A percentile compares a stretch with the other conserved stretches of the same genome.
These are phyloP conservation scores for Halichoeres trimaculatus DNA, from an alignment of 2,113 vertebrate genomes.

Conservation along the genomic window DNA sequence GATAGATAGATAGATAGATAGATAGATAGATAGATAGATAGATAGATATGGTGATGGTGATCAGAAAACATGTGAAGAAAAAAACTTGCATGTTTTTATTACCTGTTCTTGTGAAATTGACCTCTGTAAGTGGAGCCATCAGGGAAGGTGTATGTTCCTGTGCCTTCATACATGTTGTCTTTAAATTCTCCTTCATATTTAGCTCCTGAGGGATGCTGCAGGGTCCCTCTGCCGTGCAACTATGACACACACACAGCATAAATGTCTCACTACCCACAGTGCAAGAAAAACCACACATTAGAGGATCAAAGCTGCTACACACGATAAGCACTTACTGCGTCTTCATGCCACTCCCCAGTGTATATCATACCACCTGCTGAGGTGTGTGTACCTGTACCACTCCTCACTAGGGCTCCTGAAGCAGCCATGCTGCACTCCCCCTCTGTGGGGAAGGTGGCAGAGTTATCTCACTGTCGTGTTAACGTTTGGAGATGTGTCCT, in stretches of 20 bases:
- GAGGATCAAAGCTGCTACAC: background rate
- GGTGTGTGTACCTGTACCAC: slow-evolving; percentile 81
- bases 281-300: background rate
- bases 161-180: slow-evolving; percentile 87
- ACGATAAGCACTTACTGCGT: slow-evolving; percentile 80
- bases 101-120: slow-evolving; percentile 87
- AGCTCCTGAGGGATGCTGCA: slow-evolving; percentile 86
- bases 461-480: background rate
- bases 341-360: slow-evolving; percentile 83
- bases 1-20: too few species aligned
- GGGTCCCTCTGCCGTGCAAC: slow-evolving; percentile 87
- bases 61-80: background rate
- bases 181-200: slow-evolving; percentile 88
- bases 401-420: slow-evolving; percentile 80
- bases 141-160: slow-evolving; percentile 85
- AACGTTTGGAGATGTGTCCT: background rate
- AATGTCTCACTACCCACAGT: background rate
- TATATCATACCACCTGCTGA: slow-evolving; percentile 79
- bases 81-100: slow-evolving; percentile 14
- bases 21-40: too few species aligned
- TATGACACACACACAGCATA: slow-evolving; percentile 45
- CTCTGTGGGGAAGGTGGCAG: slow-evolving; percentile 67
- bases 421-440: slow-evolving; percentile 79
- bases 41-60: too few species aligned
- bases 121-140: slow-evolving; percentile 84